Evolutionary conservation across 2,113 vertebrate genomes (phyloP), one percentile per base, ranked within the genome.

Genomic region (Cyprinus carpio): DNA sequence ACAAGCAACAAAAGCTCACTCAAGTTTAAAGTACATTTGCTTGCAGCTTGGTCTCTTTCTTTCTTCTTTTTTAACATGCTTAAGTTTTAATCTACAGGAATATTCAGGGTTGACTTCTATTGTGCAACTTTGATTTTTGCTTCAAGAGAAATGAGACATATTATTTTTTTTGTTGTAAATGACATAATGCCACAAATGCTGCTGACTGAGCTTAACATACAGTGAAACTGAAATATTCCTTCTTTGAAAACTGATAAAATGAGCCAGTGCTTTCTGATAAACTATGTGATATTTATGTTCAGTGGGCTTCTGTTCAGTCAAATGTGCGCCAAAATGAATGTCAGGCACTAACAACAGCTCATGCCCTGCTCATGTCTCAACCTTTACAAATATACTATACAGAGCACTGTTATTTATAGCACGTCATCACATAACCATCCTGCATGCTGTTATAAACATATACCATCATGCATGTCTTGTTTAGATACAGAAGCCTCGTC

Each of bases 241-340:
- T 34, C 34, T 34, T 5, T 23, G 18, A 23, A 37, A 71, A 5
- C 4, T 20, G 67, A 71, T 11, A 23, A 34, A 11, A 71, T 0
- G 9, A 40, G 67, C 67, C 16, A 69, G 75, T 2, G 27, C 34
- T 54, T 54, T 16, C 15, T 75, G 46, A 75, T 75, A 49, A 49
- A 75, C 46, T 51, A 51, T 15, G 37, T 51, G 20, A 49, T 77
- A 25, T 67, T 84, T 77, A 65, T 62, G 64, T 20, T 51, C 31
- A 77, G 40, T 64, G 20, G 56, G 6, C 74, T 67, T 29, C 74
- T 84, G 74, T n/a, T 77, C 18, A 13, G 11, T 77, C 51, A 84
- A 34, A 84, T 12, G 40, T 71, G 46, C 16, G 3, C 20, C 49
- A 34, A 25, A 69, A 69, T 77, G 74, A 84, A 54, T 51, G 29